Evolutionary conservation across 2,797 vertebrate species (phyloP), one percentile per base, ranked within the genome.

Genomic region (Phyllotis vaccarum): DNA sequence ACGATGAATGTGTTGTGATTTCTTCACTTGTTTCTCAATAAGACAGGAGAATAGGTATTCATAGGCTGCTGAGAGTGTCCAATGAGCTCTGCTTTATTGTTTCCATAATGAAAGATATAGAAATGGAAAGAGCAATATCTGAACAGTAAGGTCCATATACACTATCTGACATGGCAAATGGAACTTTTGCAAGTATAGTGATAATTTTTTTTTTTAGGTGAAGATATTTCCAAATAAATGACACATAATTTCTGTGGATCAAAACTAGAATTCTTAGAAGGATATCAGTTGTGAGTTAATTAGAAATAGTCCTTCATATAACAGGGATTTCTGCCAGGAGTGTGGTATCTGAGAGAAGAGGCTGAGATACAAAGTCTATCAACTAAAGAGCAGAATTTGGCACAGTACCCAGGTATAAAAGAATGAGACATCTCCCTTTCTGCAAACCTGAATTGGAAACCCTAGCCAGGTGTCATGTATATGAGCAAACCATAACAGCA

Each of bases 391-490:
- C 24, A 29, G n/a, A 58, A 49, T 1, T 56, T 29, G 17, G 3
- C 3, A 3, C 2, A 27, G 17, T 37, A 6, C 11, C 13, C 31
- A 62, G 17, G 24, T 37, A 5, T 12, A 3, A 2, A 3, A 21
- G n/a, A 34, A 7, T 52, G 60, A 8, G 22, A 24, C 1, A 60
- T 12, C 24, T 31, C 5, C 52, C 27, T 86, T 72, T 52, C 43
- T 68, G 43, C 46, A 86, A 43, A n/a, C 64, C 31, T 52, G 60
- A 64, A 11, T 2, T 72, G 72, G 49, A 68, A 90, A 75, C 19
- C 60, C 13, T 8, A 10, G 8, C 8, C 68, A 29, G 46, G 19
- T 19, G 12, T 85, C 10, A 52, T 34, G 31, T 66, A 49, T 12
- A 31, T 52, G 6, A 68, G 11, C 40, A 85, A 49, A 46, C 29